These are phyloP conservation scores for Scaptodrosophila latifasciaeformis DNA, from an alignment of 2,888 invertebrate species.

Conservation along the genomic window DNA sequence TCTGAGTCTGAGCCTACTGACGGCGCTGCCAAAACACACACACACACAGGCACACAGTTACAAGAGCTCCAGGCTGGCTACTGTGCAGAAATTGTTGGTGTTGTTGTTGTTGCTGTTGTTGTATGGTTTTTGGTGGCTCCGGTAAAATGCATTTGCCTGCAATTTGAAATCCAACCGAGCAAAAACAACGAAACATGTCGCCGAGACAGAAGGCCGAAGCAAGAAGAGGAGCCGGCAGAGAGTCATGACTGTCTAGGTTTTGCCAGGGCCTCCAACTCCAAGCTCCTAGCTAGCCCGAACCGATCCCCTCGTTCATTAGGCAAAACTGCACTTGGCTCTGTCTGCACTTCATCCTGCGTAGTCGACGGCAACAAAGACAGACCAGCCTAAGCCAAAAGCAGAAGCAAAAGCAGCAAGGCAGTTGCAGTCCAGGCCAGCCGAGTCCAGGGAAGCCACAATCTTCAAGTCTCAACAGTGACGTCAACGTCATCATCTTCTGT, in stretches of 20 bases:
- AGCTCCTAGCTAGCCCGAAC: too few species aligned
- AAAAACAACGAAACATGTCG: slow-evolving; percentile 60
- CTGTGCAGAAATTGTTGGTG: slow-evolving; percentile 47
- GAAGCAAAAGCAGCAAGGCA: too few species aligned
- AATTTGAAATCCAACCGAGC: slow-evolving; percentile 58
- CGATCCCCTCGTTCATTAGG: slow-evolving; percentile 15
- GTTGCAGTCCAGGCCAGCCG: slow-evolving; percentile 48
- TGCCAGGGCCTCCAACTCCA: too few species aligned
- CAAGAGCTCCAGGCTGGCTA: too few species aligned
- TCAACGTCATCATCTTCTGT: neutral
- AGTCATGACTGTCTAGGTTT: slow-evolving; percentile 29
- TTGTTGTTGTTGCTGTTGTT: slow-evolving; percentile 35
- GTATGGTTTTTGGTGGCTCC: slow-evolving; percentile 44
- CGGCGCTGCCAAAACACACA: slow-evolving; percentile 44
- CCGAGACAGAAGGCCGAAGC: slow-evolving; percentile 15
- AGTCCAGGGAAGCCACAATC: slow-evolving; percentile 10
- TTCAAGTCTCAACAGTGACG: neutral
- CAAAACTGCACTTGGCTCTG: slow-evolving; percentile 48
- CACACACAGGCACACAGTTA: too few species aligned
- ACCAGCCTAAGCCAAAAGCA: too few species aligned
- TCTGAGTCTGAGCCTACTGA: slow-evolving; percentile 16
- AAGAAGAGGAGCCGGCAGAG: slow-evolving; percentile 12
- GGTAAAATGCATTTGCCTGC: slow-evolving; percentile 51
- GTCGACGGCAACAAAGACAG: too few species aligned
- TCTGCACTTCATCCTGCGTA: slow-evolving; percentile 44